A percentile compares a stretch with the other conserved stretches of the same genome.
Evolutionary conservation across 2,797 vertebrate genomes (phyloP).

Genomic region (Phrynocephalus forsythii): DNA sequence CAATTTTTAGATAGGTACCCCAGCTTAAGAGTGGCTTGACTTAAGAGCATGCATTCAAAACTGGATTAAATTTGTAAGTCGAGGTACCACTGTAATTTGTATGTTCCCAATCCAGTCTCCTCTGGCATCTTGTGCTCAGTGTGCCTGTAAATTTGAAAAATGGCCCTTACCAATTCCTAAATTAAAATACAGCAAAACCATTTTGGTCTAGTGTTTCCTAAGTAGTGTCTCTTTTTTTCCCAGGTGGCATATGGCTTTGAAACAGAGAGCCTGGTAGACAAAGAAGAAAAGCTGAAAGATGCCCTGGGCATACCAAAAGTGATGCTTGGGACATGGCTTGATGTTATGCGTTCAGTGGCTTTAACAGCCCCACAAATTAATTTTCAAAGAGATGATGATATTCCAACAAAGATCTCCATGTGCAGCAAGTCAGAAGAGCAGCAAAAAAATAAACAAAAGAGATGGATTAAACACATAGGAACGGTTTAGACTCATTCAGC

Average conservation of each 20-base stretch:
- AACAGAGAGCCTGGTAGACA: not conserved
- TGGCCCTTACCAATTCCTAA: too few relatives aligned
- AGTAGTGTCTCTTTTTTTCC: not conserved
- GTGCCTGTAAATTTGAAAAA: too few relatives aligned
- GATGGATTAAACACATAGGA: not conserved
- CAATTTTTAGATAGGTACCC: too few relatives aligned
- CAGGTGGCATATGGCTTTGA: not conserved
- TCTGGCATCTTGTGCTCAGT: too few relatives aligned
- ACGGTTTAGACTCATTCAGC: constrained; percentile 6
- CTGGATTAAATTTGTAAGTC: too few relatives aligned
- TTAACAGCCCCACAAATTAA: not conserved
- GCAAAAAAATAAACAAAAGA: constrained; percentile 12
- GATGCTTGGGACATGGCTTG: not conserved
- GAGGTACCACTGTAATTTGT: too few relatives aligned
- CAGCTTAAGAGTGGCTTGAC: too few relatives aligned
- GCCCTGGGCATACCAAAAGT: not conserved
- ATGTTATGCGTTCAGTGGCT: not conserved
- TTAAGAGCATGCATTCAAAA: too few relatives aligned
- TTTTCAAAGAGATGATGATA: not conserved
- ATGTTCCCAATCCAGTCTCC: too few relatives aligned
- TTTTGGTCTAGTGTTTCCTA: not conserved
- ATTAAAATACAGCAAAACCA: too few relatives aligned
- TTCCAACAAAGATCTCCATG: not conserved
- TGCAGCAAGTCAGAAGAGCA: not conserved
- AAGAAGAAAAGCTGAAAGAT: not conserved